These are phyloP conservation scores for Tretioscincus oriximinensis DNA, from an alignment of 2,113 vertebrate species.

Conservation along the genomic window DNA sequence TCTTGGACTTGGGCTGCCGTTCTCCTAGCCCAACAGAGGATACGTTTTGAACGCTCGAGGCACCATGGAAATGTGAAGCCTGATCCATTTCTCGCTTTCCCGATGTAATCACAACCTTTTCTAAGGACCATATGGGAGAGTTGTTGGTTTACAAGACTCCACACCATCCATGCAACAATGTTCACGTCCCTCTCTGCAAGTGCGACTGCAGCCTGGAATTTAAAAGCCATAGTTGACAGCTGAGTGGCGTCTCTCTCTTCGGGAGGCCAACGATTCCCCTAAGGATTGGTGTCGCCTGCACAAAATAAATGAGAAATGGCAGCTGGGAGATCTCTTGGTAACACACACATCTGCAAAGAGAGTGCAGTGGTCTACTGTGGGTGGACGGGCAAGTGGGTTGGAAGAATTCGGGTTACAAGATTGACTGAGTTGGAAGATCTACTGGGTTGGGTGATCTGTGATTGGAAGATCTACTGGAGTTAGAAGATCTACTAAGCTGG, in stretches of 20 bases:
- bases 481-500: too few species aligned
- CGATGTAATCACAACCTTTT: too few species aligned
- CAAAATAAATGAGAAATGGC: neutral
- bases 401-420: too few species aligned
- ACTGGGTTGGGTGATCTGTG: neutral
- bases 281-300: neutral
- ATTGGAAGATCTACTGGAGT: too few species aligned
- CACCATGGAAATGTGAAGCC: neutral
- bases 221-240: conserved; percentile 8
- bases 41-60: neutral
- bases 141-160: too few species aligned
- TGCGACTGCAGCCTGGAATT: neutral
- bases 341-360: too few species aligned
- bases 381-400: too few species aligned
- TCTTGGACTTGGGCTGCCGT: neutral
- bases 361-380: too few species aligned
- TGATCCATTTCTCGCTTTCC: neutral
- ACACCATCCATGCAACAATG: neutral
- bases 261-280: conserved; percentile 5
- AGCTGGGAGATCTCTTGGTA: too few species aligned
- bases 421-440: too few species aligned
- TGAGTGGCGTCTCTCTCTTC: neutral
- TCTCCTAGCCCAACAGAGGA: too few species aligned
- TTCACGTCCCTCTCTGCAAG: neutral
- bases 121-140: too few species aligned